phyloP scores from a whole-genome alignment of 2,888 invertebrate genomes.

The Drosophila mimetica region DNA sequence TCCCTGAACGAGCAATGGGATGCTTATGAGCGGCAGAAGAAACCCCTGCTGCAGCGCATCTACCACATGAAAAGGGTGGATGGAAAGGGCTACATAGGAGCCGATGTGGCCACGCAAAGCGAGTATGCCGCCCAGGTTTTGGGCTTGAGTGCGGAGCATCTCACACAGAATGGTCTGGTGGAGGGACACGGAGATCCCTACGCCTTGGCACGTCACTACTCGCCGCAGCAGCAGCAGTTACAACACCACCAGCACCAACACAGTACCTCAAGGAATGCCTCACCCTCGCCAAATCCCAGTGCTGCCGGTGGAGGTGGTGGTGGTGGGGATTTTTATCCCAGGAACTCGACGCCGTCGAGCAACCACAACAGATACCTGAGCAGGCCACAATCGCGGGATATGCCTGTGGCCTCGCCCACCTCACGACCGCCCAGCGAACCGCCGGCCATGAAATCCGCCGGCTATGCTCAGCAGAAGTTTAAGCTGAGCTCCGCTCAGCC shows the following conservation, averaged over 20 bases:
- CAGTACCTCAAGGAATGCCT: slow-evolving; percentile 79
- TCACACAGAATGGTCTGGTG: slow-evolving; percentile 72
- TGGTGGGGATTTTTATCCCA: slow-evolving; percentile 74
- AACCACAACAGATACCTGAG: slow-evolving; percentile 76
- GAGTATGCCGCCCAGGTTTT: slow-evolving; percentile 96
- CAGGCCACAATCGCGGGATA: slow-evolving; percentile 82
- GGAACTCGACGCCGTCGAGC: slow-evolving; percentile 77
- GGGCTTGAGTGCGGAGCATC: slow-evolving; percentile 88
- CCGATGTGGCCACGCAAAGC: slow-evolving; percentile 94
- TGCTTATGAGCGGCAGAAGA: slow-evolving; percentile 92
- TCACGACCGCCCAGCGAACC: slow-evolving; percentile 75
- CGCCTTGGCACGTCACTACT: slow-evolving; percentile 67
- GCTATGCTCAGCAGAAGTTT: slow-evolving; percentile 84
- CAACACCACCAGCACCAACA: slow-evolving; percentile 56
- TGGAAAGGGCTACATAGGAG: slow-evolving; percentile 94
- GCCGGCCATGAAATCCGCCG: slow-evolving; percentile 34
- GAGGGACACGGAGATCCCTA: slow-evolving; percentile 69
- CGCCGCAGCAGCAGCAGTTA: slow-evolving; percentile 58
- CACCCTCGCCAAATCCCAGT: slow-evolving; percentile 75
- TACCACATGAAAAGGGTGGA: slow-evolving; percentile 97
- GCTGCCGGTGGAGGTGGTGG: slow-evolving; percentile 37
- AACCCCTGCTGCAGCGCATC: slow-evolving; percentile 93
- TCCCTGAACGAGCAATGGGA: slow-evolving; percentile 96
- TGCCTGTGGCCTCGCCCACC: slow-evolving; percentile 70
- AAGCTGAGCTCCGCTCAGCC: slow-evolving; percentile 67